Conservation (phyloP, 1,140 invertebrate genomes). For the Cryptotermes secundus region DNA sequence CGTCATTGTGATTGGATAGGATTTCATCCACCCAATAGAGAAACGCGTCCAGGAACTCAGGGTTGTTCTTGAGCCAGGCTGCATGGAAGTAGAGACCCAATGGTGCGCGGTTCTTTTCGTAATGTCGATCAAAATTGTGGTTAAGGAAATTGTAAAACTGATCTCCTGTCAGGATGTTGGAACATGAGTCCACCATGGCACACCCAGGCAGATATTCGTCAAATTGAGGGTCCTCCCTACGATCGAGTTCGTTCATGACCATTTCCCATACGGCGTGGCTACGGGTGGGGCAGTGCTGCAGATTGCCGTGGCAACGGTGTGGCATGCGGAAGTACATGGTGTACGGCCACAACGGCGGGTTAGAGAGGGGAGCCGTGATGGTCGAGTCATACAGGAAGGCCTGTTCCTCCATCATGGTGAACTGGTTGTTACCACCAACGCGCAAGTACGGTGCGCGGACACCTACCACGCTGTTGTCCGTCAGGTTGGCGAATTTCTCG, state of each 20-base stretch:
- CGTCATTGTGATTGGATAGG: constrained; percentile 82
- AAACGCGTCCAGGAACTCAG: constrained; percentile 90
- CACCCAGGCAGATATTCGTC: constrained; percentile 92
- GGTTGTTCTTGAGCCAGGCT: constrained; percentile 93
- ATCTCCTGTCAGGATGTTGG: constrained; percentile 88
- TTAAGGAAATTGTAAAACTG: constrained; percentile 96
- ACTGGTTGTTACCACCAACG: constrained; percentile 95
- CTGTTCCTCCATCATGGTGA: constrained; percentile 97
- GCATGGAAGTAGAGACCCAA: constrained; percentile 94
- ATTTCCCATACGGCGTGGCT: constrained; percentile 95
- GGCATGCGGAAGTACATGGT: constrained; percentile 98
- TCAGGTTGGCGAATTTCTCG: constrained; percentile 90
- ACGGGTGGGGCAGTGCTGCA: constrained; percentile 89
- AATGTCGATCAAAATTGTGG: constrained; percentile 94
- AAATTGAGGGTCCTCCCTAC: constrained; percentile 86
- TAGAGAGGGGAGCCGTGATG: constrained; percentile 88
- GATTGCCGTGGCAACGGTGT: constrained; percentile 89
- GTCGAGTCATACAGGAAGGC: constrained; percentile 95
- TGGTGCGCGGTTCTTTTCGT: constrained; percentile 90
- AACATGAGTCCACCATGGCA: constrained; percentile 95
- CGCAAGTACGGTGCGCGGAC: constrained; percentile 89
- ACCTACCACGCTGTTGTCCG: constrained; percentile 92
- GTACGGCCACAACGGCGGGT: constrained; percentile 94
- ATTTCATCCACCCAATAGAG: constrained; percentile 94
- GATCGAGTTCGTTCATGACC: constrained; percentile 95